Conservation (phyloP, 2,797 vertebrate species). For the Iguana delicatissima region DNA sequence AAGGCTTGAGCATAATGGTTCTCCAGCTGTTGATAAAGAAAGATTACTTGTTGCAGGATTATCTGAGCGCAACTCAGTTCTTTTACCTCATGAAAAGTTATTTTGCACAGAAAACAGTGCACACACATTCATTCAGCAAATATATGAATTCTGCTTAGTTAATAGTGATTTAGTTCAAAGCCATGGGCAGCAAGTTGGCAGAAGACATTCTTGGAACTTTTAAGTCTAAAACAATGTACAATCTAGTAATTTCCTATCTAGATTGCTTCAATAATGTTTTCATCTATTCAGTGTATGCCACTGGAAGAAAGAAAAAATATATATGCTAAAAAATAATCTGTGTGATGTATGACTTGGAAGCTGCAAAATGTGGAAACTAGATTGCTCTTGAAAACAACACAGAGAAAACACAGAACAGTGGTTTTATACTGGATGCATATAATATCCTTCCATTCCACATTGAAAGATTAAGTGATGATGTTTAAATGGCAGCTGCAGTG, state of each 20-base stretch:
- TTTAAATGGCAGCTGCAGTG: too few species aligned
- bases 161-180: neutral
- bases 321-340: too few species aligned
- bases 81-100: neutral
- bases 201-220: neutral
- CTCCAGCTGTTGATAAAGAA: conserved; percentile 86
- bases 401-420: neutral
- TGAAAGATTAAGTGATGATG: too few species aligned
- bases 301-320: neutral
- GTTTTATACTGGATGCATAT: too few species aligned
- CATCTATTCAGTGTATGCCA: neutral
- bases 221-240: neutral
- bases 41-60: conserved; percentile 53
- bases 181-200: neutral
- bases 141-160: neutral
- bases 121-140: neutral
- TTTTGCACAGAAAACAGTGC: neutral
- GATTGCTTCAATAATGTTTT: neutral
- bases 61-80: conserved; percentile 19
- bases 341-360: too few species aligned
- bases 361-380: neutral
- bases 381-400: neutral
- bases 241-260: neutral
- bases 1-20: conserved; percentile 78
- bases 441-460: too few species aligned